Evolutionary conservation across 2,113 vertebrate species (phyloP).

Genomic region (Ameiurus melas): DNA sequence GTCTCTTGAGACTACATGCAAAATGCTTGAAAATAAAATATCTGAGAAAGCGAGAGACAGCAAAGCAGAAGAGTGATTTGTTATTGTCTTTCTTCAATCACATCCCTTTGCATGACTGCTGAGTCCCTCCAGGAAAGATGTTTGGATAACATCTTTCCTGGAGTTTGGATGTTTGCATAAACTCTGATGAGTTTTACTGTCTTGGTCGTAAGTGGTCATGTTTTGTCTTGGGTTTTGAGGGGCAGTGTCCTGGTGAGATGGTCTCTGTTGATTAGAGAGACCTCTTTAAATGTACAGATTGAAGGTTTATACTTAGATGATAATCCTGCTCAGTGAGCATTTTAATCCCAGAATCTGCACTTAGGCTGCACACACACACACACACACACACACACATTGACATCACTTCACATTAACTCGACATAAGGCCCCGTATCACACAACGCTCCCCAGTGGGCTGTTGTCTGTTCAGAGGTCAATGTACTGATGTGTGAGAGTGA

Average conservation of each 20-base stretch:
- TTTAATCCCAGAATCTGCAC: not conserved
- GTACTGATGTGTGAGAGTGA: not conserved
- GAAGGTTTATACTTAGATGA: not conserved
- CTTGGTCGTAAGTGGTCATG: not conserved
- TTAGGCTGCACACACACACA: not conserved
- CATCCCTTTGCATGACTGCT: not conserved
- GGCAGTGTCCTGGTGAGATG: too few species aligned
- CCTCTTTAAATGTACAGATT: not conserved
- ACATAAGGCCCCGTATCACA: not conserved
- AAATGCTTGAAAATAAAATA: slow-evolving; percentile 27
- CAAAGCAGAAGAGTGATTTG: not conserved
- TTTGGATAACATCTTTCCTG: too few species aligned
- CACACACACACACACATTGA: not conserved
- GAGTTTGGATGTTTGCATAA: not conserved
- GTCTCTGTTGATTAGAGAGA: not conserved
- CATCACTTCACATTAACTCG: not conserved
- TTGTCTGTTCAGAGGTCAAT: not conserved
- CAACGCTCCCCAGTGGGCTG: not conserved
- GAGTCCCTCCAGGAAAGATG: not conserved
- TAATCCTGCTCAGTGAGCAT: not conserved
- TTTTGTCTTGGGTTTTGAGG: not conserved
- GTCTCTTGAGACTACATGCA: slow-evolving; percentile 29
- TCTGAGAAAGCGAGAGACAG: not conserved
- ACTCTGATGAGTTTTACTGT: not conserved
- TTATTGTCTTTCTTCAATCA: slow-evolving; percentile 7